Evolutionary conservation across 2,113 vertebrate species (phyloP).

Genomic region (Pitta sordida): DNA sequence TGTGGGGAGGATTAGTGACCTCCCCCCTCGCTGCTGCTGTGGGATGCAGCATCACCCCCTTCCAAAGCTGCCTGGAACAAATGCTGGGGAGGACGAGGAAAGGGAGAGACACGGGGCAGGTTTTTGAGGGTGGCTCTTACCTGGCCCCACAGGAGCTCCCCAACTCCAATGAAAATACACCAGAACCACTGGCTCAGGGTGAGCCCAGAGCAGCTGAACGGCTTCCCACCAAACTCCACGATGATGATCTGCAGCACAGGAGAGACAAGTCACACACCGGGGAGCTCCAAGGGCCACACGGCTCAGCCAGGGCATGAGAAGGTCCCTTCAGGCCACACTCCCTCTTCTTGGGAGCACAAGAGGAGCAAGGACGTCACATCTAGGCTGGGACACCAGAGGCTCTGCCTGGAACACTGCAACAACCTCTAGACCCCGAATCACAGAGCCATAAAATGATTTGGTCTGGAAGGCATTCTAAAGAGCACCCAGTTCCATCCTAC

Average conservation of each 20-base stretch:
- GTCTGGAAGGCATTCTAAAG: neutral
- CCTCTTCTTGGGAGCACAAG: neutral
- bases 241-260: slow-evolving; percentile 83
- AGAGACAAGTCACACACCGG: neutral
- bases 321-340: neutral
- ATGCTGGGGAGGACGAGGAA: neutral
- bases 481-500: neutral
- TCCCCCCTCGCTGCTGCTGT: neutral
- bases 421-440: neutral
- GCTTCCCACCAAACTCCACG: slow-evolving; percentile 94
- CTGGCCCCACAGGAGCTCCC: slow-evolving; percentile 97
- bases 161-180: slow-evolving; percentile 94
- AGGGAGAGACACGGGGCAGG: neutral
- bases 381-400: neutral
- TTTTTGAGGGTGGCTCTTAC: slow-evolving; percentile 65
- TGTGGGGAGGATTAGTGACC: fast-evolving
- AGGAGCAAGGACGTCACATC: neutral
- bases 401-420: neutral
- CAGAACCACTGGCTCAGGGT: slow-evolving; percentile 94
- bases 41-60: neutral
- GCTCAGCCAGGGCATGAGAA: neutral
- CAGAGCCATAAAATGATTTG: fast-evolving
- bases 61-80: neutral
- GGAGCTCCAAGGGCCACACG: neutral
- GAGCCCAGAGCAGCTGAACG: slow-evolving; percentile 91